A percentile compares a stretch with the other conserved stretches of the same genome.
These are phyloP conservation scores for Seriola dumerili DNA, from an alignment of 2,113 vertebrate species.

Conservation along the genomic window DNA sequence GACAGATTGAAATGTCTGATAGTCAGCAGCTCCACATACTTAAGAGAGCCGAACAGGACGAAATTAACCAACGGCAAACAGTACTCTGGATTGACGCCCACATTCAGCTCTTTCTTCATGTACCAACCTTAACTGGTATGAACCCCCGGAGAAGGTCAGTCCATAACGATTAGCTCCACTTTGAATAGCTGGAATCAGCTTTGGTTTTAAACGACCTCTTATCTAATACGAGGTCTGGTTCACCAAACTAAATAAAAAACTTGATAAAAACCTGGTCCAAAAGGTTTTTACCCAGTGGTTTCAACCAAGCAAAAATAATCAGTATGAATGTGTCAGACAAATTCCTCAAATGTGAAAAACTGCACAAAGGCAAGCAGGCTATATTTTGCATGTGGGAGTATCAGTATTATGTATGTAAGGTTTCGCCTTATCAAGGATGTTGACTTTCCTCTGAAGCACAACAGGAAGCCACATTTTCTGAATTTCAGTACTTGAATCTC, in stretches of 20 bases:
- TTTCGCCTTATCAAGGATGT: neutral
- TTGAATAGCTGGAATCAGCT: neutral
- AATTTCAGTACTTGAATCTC: neutral
- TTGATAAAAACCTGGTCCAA: no score
- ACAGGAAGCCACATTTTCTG: slow-evolving; percentile 25
- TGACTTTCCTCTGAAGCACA: slow-evolving; percentile 7
- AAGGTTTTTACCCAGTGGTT: neutral
- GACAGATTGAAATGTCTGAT: slow-evolving; percentile 56
- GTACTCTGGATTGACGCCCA: neutral
- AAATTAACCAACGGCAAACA: slow-evolving; percentile 14
- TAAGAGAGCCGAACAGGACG: slow-evolving; percentile 4
- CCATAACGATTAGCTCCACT: neutral
- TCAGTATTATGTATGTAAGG: neutral
- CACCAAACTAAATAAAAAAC: neutral
- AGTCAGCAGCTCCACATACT: slow-evolving; percentile 18
- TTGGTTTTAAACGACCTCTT: neutral
- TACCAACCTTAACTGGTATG: neutral
- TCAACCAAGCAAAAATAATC: neutral
- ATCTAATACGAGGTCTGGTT: neutral
- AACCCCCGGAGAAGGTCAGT: neutral
- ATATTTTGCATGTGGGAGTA: neutral
- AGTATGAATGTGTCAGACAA: neutral
- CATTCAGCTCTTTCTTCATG: slow-evolving; percentile 15
- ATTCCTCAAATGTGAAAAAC: neutral
- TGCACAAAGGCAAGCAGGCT: no score